Conservation (phyloP, 1,140 invertebrate genomes). For the Polypedilum vanderplanki region DNA sequence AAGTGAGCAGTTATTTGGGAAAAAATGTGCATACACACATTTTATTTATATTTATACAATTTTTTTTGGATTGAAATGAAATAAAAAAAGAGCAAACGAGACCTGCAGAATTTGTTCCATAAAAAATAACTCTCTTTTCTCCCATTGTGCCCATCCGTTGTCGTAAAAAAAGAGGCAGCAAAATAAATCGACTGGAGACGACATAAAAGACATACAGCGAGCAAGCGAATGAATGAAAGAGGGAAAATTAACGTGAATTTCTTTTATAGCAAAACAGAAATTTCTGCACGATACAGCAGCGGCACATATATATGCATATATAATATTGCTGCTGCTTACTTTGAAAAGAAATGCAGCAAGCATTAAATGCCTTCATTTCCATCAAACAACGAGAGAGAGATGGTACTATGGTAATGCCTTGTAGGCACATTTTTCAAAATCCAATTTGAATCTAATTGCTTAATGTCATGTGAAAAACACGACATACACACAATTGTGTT, state of each 20-base stretch:
- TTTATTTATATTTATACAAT: too few relatives aligned
- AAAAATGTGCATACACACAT: constrained; percentile 1
- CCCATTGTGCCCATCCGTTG: constrained; percentile 1
- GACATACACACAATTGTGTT: not conserved
- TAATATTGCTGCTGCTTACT: too few relatives aligned
- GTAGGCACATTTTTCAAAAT: constrained; percentile 18
- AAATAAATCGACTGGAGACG: constrained; percentile 17
- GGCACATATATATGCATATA: not conserved
- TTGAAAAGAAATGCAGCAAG: constrained; percentile 2
- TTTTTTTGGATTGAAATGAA: constrained; percentile 9
- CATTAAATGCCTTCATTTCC: constrained; percentile 13
- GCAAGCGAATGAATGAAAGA: too few relatives aligned
- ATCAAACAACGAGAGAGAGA: not conserved
- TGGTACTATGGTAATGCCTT: not conserved
- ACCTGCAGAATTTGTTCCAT: constrained; percentile 17
- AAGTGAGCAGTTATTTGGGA: not conserved
- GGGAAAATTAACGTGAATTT: constrained; percentile 16
- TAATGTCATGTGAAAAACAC: constrained; percentile 25
- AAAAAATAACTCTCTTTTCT: constrained; percentile 6
- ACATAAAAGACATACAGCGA: not conserved
- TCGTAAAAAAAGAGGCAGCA: constrained; percentile 11
- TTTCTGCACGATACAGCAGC: not conserved
- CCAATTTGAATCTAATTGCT: constrained; percentile 28
- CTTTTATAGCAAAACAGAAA: not conserved
- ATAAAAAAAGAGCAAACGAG: not conserved